These are phyloP conservation scores for Grantiella picta DNA, from an alignment of 2,113 vertebrate genomes.

Conservation along the genomic window DNA sequence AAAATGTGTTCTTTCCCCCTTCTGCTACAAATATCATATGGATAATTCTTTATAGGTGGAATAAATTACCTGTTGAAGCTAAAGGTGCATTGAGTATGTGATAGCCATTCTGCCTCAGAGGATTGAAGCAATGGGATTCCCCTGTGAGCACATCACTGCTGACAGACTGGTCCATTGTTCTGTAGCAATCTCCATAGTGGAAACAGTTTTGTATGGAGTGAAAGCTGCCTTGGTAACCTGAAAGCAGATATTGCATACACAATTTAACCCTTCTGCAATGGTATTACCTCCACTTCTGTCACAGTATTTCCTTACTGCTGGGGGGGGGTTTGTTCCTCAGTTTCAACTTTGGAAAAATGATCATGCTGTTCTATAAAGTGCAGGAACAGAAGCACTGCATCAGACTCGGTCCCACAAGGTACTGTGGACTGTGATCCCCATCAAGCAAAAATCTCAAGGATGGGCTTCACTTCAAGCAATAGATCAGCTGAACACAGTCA, in stretches of 20 bases:
- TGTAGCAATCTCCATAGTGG: slow-evolving; percentile 90
- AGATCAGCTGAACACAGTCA: neutral
- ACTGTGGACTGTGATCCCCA: neutral
- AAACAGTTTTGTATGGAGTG: slow-evolving; percentile 89
- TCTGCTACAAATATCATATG: neutral
- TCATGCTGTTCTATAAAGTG: neutral
- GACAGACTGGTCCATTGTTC: slow-evolving; percentile 80
- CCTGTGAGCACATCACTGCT: slow-evolving; percentile 74
- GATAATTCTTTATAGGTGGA: neutral
- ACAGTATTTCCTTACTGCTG: neutral
- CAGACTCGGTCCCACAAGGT: neutral
- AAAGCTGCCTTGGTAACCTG: slow-evolving; percentile 97
- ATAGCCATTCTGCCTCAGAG: slow-evolving; percentile 87
- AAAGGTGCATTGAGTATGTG: slow-evolving; percentile 79
- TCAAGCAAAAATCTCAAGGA: neutral
- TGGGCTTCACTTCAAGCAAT: neutral
- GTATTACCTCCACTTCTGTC: neutral
- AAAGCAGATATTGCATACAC: slow-evolving; percentile 42
- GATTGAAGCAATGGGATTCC: slow-evolving; percentile 81
- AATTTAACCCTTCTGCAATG: neutral
- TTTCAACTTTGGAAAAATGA: neutral
- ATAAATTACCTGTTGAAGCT: slow-evolving; percentile 79
- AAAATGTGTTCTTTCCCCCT: neutral
- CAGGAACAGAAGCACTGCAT: neutral
- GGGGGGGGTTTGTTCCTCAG: neutral